Evolutionary conservation across 2,888 invertebrate species (phyloP), one percentile per base, ranked within the genome.

Genomic region (Limenitis camilla): DNA sequence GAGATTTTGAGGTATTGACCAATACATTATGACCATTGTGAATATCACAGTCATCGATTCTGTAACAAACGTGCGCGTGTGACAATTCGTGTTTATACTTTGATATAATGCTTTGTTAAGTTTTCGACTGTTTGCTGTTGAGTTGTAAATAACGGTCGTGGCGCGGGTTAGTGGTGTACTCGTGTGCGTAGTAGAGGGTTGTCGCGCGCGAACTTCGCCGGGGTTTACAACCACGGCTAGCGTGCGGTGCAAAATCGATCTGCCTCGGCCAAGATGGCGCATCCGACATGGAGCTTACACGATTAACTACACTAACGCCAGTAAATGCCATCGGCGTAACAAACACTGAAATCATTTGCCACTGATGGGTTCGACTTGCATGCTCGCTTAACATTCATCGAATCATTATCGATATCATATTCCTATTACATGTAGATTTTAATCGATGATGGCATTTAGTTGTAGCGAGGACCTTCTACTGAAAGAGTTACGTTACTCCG

Each of bases 1-100:
- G 97, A 93, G 98, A 98, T 91, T 97, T 95, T 92, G 98, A 98
- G 96, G 98, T 98, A 94, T 92, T 92, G 91, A 90, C 85, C 84
- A 79, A 83, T 84, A 84, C 82, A 83, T 84, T 84, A 78, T 81
- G 78, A 79, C 81, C 87, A 87, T 86, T 88, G 88, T 88, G 88
- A 88, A 88, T 88, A 87, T 79, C 86, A 85, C 86, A 83, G 74
- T 81, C 85, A 86, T 81, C 83, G 85, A 81, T 73, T 72, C 73
- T 81, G 84, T 85, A 84, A 85, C 80, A 80, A 76, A 74, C 80
- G 85, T 84, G 78, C 87, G 85, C 88, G 87, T 88, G 88, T 87
- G 84, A 81, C 74, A 76, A 76, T 76, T 78, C 83, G 81, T 87
- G 83, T 85, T 79, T 71, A 74, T 74, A 82, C 74, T 80, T 81